Conservation (phyloP, 2,888 invertebrate species). For the Sinopyrophorus schimmeli region DNA sequence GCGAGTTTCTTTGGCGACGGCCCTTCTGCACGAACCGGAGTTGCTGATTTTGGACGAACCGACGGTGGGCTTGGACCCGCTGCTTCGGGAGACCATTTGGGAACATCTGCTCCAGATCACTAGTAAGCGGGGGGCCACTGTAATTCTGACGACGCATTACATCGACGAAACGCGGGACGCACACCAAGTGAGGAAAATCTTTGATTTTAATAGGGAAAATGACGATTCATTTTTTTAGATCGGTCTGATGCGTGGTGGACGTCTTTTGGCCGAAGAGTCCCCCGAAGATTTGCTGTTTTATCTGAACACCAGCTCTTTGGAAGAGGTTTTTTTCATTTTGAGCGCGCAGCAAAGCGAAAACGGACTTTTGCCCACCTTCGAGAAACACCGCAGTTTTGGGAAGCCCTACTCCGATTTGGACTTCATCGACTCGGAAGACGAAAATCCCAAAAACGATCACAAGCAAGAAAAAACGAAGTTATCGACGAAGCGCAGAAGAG, state of each 20-base stretch:
- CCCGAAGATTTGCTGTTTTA: conserved; percentile 71
- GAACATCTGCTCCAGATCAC: conserved; percentile 80
- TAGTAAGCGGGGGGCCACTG: conserved; percentile 73
- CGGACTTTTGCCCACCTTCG: not conserved
- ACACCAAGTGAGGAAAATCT: conserved; percentile 67
- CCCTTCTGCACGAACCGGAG: conserved; percentile 86
- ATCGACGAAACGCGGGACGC: conserved; percentile 87
- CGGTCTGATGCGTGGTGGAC: conserved; percentile 80
- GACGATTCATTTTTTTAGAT: conserved; percentile 61
- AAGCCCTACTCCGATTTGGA: not conserved
- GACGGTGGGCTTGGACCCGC: conserved; percentile 90
- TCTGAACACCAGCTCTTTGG: conserved; percentile 73
- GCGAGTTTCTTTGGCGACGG: conserved; percentile 85
- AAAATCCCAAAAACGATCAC: not conserved
- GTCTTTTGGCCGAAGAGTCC: conserved; percentile 80
- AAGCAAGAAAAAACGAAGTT: too few species aligned
- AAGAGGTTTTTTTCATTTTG: conserved; percentile 80
- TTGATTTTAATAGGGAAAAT: not conserved
- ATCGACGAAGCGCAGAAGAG: too few species aligned
- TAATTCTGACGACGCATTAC: conserved; percentile 86
- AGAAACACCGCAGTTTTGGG: not conserved
- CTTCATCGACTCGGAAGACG: not conserved
- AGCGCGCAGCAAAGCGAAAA: conserved; percentile 66
- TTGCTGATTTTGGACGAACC: conserved; percentile 90
- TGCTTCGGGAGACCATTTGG: conserved; percentile 84